phyloP scores from a whole-genome alignment of 2,888 invertebrate species.

The Spodoptera exigua region DNA sequence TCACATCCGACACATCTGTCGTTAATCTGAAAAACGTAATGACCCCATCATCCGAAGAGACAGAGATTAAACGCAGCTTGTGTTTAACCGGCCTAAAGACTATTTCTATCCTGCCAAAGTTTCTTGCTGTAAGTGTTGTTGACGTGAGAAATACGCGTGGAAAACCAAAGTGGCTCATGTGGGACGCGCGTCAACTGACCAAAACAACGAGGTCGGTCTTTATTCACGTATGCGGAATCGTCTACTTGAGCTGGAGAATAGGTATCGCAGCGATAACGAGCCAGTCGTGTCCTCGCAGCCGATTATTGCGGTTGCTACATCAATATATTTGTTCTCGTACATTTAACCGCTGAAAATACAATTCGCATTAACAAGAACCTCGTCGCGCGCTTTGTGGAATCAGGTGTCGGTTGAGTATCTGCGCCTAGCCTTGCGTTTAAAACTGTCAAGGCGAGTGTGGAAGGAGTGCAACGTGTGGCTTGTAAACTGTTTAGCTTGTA shows the following conservation, averaged over 20 bases:
- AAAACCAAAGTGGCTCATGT: conserved; percentile 69
- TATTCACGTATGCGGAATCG: conserved; percentile 79
- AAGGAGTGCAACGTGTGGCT: conserved; percentile 61
- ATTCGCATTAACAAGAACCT: conserved; percentile 63
- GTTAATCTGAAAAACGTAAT: conserved; percentile 25
- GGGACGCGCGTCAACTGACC: conserved; percentile 82
- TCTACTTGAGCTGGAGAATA: conserved; percentile 81
- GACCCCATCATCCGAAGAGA: conserved; percentile 23
- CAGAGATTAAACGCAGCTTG: conserved; percentile 47
- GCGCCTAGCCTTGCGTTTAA: conserved; percentile 71
- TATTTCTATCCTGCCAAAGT: conserved; percentile 47
- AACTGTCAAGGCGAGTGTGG: conserved; percentile 69
- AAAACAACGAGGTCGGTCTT: conserved; percentile 79
- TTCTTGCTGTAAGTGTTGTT: conserved; percentile 53
- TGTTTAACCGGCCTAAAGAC: conserved; percentile 28
- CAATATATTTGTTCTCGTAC: conserved; percentile 70
- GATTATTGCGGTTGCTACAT: conserved; percentile 86
- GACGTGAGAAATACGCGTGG: conserved; percentile 69
- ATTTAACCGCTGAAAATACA: conserved; percentile 62
- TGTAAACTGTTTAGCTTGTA: conserved; percentile 67
- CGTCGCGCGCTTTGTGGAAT: conserved; percentile 57
- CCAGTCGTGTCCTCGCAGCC: conserved; percentile 86
- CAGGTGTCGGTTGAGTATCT: conserved; percentile 56
- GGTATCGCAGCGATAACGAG: conserved; percentile 84
- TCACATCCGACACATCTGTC: conserved; percentile 39